Evolutionary conservation across 2,113 vertebrate species (phyloP).

Genomic region (Corythornis madagascariensis): DNA sequence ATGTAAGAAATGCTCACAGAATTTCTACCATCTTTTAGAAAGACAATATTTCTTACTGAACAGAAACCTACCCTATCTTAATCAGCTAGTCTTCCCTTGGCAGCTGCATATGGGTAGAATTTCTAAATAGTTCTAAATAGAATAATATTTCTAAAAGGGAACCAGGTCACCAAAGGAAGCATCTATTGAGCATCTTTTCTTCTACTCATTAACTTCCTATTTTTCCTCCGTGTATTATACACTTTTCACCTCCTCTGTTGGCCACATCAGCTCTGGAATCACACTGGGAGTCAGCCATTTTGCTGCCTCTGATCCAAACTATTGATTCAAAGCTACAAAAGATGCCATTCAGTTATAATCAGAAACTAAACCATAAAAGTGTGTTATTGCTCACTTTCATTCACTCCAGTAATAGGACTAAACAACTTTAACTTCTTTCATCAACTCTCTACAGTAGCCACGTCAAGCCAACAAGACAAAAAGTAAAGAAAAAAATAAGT

Average conservation of each 20-base stretch:
- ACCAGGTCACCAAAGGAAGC: background rate
- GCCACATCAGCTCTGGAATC: background rate
- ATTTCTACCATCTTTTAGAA: conserved; percentile 1
- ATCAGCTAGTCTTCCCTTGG: background rate
- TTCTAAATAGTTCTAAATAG: too few species aligned
- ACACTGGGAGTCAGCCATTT: background rate
- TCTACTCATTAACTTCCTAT: background rate
- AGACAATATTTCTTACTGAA: background rate
- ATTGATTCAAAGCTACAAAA: background rate
- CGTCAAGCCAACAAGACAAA: background rate
- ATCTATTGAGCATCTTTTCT: background rate
- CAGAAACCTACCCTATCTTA: background rate
- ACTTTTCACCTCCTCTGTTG: background rate
- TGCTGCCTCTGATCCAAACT: background rate
- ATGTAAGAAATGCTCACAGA: background rate
- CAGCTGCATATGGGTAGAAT: background rate
- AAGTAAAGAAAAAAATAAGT: background rate
- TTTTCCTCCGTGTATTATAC: background rate
- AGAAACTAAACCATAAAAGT: background rate
- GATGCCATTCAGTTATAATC: background rate
- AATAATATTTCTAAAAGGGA: background rate
- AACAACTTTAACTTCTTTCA: background rate
- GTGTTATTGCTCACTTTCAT: background rate
- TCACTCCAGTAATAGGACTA: background rate
- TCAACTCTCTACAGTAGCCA: background rate